A percentile compares a stretch with the other conserved stretches of the same genome.
Evolutionary conservation across 2,113 vertebrate genomes (phyloP).

Genomic region (Cranoglanis bouderius): DNA sequence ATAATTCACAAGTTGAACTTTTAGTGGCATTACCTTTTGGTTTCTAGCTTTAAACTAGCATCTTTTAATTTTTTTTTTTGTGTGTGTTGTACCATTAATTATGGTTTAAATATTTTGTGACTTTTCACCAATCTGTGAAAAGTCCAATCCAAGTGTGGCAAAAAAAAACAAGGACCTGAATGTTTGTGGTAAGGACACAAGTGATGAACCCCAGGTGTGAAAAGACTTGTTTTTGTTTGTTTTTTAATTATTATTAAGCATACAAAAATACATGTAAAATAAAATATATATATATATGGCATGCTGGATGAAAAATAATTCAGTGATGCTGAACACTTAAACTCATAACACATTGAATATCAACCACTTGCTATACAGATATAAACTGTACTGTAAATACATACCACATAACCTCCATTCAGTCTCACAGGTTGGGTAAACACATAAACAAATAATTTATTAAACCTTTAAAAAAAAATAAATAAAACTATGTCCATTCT

Average conservation of each 20-base stretch:
- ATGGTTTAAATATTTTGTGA: too few species aligned
- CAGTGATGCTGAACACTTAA: not conserved
- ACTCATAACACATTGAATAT: not conserved
- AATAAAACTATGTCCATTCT: not conserved
- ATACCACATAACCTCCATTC: not conserved
- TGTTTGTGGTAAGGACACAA: not conserved
- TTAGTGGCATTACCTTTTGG: not conserved
- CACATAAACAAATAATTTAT: not conserved
- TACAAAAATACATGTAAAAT: constrained; percentile 65
- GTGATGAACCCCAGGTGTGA: not conserved
- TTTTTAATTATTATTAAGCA: constrained; percentile 77
- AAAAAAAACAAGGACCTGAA: too few species aligned
- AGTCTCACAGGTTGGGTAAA: not conserved
- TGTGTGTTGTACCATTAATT: not conserved
- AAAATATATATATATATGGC: not conserved
- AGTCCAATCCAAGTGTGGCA: too few species aligned
- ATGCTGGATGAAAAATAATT: not conserved
- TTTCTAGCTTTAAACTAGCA: not conserved
- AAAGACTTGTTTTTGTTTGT: constrained; percentile 60
- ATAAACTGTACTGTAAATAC: not conserved
- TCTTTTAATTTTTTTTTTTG: too few species aligned
- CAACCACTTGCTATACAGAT: constrained; percentile 15
- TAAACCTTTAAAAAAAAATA: not conserved
- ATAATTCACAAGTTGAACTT: too few species aligned
- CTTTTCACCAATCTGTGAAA: too few species aligned